phyloP scores from a whole-genome alignment of 1,140 invertebrate species.

The Drosophila arizonae region DNA sequence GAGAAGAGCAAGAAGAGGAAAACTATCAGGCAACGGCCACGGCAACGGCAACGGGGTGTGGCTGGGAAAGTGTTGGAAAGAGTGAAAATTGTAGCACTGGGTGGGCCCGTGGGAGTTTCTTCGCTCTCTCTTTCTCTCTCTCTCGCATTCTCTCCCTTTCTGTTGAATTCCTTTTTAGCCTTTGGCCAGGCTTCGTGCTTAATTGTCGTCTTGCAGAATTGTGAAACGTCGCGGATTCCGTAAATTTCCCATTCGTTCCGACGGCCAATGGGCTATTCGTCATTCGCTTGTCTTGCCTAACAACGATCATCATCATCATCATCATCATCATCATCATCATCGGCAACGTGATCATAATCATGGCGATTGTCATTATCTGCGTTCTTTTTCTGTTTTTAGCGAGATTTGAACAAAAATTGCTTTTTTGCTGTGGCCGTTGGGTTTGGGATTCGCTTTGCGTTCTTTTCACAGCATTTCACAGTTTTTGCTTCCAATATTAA shows the following conservation, averaged over 20 bases:
- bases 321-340: conserved; percentile 23
- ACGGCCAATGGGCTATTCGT: conserved; percentile 75
- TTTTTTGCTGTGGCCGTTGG: conserved; percentile 53
- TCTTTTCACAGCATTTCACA: conserved; percentile 80
- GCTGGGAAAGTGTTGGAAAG: conserved; percentile 67
- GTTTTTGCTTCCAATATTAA: conserved; percentile 79
- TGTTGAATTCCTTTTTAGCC: conserved; percentile 25
- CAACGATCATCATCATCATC: conserved; percentile 27
- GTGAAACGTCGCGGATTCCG: conserved; percentile 72
- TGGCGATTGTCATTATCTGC: conserved; percentile 16
- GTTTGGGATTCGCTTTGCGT: conserved; percentile 57
- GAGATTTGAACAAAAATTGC: conserved; percentile 66
- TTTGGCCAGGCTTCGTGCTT: conserved; percentile 68
- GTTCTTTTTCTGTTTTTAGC: conserved; percentile 37
- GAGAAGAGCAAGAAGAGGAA: neutral
- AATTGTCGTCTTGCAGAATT: conserved; percentile 81
- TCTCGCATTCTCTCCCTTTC: conserved; percentile 13
- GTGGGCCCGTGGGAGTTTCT: conserved; percentile 77
- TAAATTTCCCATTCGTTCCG: conserved; percentile 79
- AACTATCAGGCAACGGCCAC: neutral
- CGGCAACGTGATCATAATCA: conserved; percentile 18
- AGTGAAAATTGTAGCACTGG: conserved; percentile 79
- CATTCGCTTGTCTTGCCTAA: conserved; percentile 75
- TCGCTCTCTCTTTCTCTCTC: neutral
- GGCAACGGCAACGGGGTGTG: conserved; percentile 25